phyloP scores from a whole-genome alignment of 2,888 invertebrate genomes.

The Pachycephus smyrnensis region DNA sequence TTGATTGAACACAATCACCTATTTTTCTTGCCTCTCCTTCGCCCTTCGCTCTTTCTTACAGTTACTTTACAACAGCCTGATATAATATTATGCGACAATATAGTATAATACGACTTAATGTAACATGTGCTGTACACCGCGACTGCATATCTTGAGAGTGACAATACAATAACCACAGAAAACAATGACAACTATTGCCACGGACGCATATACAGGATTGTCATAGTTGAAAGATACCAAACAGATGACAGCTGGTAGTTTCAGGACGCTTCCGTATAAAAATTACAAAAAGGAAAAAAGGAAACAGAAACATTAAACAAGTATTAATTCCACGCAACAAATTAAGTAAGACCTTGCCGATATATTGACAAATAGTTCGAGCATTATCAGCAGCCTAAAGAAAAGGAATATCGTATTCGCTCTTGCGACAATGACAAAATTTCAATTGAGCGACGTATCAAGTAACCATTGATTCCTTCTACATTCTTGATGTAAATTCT shows the following conservation, averaged over 20 bases:
- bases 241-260: not conserved
- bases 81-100: slow-evolving; percentile 2
- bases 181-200: not conserved
- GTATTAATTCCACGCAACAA: not conserved
- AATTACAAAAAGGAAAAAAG: not conserved
- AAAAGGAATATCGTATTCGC: not conserved
- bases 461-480: not conserved
- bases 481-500: not conserved
- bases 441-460: not conserved
- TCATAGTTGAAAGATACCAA: not conserved
- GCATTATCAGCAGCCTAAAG: not conserved
- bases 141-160: slow-evolving; percentile 6
- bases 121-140: not conserved
- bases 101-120: not conserved
- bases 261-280: not conserved
- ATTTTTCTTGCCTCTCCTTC: not conserved
- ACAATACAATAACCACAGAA: not conserved
- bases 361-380: not conserved
- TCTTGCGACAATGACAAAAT: not conserved
- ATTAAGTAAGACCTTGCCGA: not conserved
- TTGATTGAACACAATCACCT: not conserved
- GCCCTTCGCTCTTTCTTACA: not conserved
- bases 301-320: not conserved
- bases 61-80: not conserved
- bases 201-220: not conserved